Evolutionary conservation across 2,113 vertebrate species (phyloP).

Genomic region (Lichenostomus cassidix): DNA sequence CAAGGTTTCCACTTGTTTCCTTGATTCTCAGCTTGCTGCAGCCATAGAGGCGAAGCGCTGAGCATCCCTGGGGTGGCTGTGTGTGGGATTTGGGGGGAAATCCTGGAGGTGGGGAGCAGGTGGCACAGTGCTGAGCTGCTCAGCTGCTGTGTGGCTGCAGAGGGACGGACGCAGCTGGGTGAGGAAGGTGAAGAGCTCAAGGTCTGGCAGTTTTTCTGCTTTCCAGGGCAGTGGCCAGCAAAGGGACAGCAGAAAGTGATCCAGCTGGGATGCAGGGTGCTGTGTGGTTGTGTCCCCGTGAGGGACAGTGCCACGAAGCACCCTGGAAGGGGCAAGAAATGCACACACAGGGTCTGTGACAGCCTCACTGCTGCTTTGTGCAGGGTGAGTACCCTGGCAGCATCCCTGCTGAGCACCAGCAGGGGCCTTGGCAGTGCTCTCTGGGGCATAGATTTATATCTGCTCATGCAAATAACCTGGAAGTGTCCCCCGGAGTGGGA

Average conservation of each 20-base stretch:
- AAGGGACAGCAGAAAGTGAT: background rate
- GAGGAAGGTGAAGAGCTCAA: constrained; percentile 21
- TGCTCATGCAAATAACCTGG: constrained; percentile 32
- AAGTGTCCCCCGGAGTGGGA: background rate
- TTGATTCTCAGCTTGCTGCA: background rate
- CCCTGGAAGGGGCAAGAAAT: background rate
- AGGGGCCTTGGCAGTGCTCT: constrained; percentile 8
- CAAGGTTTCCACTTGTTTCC: background rate
- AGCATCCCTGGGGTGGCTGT: background rate
- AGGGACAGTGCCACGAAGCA: background rate
- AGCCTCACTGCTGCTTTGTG: background rate
- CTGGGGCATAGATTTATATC: background rate
- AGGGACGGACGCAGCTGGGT: constrained; percentile 70
- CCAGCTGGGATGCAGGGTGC: background rate
- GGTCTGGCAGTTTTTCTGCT: constrained; percentile 19
- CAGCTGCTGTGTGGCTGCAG: constrained; percentile 69
- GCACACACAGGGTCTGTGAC: rapidly evolving
- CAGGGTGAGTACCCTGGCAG: background rate
- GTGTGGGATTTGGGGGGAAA: background rate
- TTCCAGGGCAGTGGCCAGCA: constrained; percentile 20
- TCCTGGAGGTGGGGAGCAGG: constrained; percentile 73
- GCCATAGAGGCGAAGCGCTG: background rate
- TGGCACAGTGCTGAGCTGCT: constrained; percentile 75
- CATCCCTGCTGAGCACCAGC: background rate
- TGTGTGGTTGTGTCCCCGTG: background rate